Percentiles rank a stretch among this genome's conserved stretches.
Evolutionary conservation across 2,797 vertebrate species (phyloP).

Genomic region (Masticophis lateralis): DNA sequence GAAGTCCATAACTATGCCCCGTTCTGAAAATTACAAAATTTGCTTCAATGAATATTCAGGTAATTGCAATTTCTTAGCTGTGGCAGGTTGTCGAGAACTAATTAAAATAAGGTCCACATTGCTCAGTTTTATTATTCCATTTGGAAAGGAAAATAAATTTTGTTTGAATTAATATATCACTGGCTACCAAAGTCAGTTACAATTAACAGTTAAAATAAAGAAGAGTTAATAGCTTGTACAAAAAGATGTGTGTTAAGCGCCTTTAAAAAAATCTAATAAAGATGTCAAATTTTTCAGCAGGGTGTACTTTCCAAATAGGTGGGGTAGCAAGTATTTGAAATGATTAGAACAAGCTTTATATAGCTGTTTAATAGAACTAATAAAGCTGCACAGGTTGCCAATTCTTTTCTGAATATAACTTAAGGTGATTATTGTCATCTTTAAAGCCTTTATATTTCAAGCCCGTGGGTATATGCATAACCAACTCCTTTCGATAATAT

Average conservation of each 20-base stretch:
- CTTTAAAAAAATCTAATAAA: not conserved
- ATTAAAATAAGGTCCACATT: not conserved
- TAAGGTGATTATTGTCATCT: not conserved
- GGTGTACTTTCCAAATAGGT: not conserved
- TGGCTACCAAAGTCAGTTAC: not conserved
- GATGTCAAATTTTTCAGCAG: not conserved
- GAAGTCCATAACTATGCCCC: not conserved
- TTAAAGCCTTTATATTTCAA: not conserved
- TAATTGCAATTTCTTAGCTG: not conserved
- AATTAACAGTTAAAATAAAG: not conserved
- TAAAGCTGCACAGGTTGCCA: not conserved
- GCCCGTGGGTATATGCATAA: not conserved
- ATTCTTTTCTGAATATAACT: not conserved
- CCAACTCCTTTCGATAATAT: not conserved
- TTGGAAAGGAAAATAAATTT: not conserved
- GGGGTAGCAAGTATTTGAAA: not conserved
- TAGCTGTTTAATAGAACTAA: not conserved
- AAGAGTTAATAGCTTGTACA: not conserved
- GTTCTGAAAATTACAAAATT: not conserved
- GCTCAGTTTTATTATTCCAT: not conserved
- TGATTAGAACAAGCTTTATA: not conserved
- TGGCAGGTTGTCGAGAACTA: not conserved
- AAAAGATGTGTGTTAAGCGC: not conserved
- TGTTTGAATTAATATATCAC: not conserved
- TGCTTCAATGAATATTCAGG: not conserved